These are phyloP conservation scores for Malacoctenus gilli DNA, from an alignment of 2,797 vertebrate species.

Conservation along the genomic window DNA sequence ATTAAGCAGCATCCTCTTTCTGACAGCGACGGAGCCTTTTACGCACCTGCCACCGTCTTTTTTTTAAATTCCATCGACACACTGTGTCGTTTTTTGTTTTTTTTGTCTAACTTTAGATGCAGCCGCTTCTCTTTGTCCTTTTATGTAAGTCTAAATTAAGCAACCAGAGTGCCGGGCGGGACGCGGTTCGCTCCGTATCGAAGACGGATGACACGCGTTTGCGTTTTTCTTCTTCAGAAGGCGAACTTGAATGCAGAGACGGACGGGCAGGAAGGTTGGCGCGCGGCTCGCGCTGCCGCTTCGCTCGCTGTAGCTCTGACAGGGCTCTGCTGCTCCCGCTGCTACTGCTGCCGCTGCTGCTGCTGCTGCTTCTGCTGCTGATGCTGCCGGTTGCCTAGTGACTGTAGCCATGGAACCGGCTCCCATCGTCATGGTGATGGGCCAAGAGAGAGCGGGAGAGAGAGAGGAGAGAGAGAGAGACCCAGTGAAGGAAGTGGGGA, in stretches of 20 bases:
- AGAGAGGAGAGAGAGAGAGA: slow-evolving; percentile 55
- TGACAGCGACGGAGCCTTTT: too few relatives aligned
- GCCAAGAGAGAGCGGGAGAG: slow-evolving; percentile 60
- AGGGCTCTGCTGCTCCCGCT: slow-evolving; percentile 57
- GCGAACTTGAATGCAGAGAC: slow-evolving; percentile 40
- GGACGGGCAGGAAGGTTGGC: slow-evolving; percentile 25
- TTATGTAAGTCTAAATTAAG: slow-evolving; percentile 33
- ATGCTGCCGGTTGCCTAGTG: slow-evolving; percentile 79
- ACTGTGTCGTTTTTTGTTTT: not conserved
- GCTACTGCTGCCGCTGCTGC: slow-evolving; percentile 46
- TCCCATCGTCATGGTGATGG: slow-evolving; percentile 78
- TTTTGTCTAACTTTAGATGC: not conserved
- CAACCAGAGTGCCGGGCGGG: slow-evolving; percentile 4
- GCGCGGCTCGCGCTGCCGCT: slow-evolving; percentile 44
- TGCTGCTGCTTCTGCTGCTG: slow-evolving; percentile 51
- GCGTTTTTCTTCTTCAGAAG: slow-evolving; percentile 49
- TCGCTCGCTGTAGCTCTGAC: slow-evolving; percentile 47
- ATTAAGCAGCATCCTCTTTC: too few relatives aligned
- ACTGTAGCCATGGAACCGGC: slow-evolving; percentile 73
- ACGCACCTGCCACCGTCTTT: too few relatives aligned
- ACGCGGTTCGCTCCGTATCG: slow-evolving; percentile 31
- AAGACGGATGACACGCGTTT: slow-evolving; percentile 44
- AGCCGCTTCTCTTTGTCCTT: not conserved
- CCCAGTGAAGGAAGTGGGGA: slow-evolving; percentile 58
- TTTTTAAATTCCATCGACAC: not conserved